Percentiles rank a stretch among this genome's conserved stretches.
phyloP scores from a whole-genome alignment of 2,797 vertebrate genomes.

The Paratrypauchen microcephalus region DNA sequence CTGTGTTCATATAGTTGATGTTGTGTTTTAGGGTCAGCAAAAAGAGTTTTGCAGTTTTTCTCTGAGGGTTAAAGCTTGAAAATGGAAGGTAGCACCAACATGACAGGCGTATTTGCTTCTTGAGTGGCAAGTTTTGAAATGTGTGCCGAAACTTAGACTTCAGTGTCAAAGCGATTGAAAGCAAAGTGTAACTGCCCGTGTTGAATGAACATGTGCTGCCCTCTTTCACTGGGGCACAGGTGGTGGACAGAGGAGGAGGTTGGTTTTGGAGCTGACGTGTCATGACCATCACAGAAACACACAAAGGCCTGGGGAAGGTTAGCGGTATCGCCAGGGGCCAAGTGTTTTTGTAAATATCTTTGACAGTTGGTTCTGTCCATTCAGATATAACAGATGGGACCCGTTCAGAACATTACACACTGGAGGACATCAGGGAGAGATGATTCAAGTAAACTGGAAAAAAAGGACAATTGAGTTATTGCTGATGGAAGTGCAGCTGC shows the following conservation, averaged over 20 bases:
- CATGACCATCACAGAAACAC: conserved; percentile 21
- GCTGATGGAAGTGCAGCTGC: neutral
- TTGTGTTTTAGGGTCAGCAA: too few species aligned
- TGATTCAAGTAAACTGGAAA: neutral
- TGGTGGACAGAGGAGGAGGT: conserved; percentile 34
- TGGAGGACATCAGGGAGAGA: neutral
- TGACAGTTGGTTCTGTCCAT: conserved; percentile 12
- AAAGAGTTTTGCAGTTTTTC: too few species aligned
- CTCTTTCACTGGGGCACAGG: conserved; percentile 43
- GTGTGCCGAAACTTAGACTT: too few species aligned
- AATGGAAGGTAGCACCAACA: too few species aligned
- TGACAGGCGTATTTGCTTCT: too few species aligned
- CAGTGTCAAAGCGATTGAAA: too few species aligned
- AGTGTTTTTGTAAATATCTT: conserved; percentile 23
- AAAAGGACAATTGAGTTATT: conserved; percentile 1
- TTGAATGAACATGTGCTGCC: conserved; percentile 41
- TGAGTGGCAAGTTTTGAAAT: too few species aligned
- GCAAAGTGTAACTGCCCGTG: too few species aligned
- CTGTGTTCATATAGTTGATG: too few species aligned
- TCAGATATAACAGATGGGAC: conserved; percentile 49
- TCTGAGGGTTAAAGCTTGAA: too few species aligned
- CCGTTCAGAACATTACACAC: conserved; percentile 14
- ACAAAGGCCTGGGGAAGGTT: conserved; percentile 14
- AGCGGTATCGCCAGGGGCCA: conserved; percentile 27
- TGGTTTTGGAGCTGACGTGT: conserved; percentile 28